These are phyloP conservation scores for Melinaea menophilus DNA, from an alignment of 2,888 invertebrate genomes.

Conservation along the genomic window DNA sequence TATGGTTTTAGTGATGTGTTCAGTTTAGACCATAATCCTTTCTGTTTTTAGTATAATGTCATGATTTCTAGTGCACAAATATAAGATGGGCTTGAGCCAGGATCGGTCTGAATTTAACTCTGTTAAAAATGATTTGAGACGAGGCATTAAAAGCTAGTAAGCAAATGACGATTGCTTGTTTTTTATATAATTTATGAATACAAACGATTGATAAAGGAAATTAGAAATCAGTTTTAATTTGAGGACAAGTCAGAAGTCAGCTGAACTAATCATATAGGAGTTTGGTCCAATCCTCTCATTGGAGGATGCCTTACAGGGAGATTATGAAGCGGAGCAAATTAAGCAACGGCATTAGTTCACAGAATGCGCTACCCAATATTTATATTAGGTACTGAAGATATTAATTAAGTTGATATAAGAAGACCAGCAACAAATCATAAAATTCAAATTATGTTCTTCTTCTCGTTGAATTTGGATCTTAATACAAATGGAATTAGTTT, in stretches of 20 bases:
- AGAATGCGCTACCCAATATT: constrained; percentile 6
- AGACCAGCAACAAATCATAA: background rate
- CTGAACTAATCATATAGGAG: background rate
- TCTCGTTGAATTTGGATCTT: no score
- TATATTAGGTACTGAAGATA: background rate
- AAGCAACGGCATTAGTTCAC: constrained; percentile 12
- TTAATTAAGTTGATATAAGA: background rate
- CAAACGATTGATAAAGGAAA: background rate
- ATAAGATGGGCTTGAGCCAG: no score
- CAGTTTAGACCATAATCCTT: no score
- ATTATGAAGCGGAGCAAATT: constrained; percentile 16
- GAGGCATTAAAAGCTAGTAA: no score
- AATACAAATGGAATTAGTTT: no score
- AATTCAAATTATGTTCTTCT: no score
- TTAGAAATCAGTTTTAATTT: background rate
- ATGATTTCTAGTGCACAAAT: no score
- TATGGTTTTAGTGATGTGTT: background rate
- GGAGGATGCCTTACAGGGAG: constrained; percentile 9
- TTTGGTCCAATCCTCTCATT: constrained; percentile 11
- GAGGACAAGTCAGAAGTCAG: background rate
- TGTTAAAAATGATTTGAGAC: no score
- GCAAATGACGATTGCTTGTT: no score
- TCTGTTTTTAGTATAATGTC: no score
- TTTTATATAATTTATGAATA: no score
- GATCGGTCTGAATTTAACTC: no score